A percentile compares a stretch with the other conserved stretches of the same genome.
phyloP scores from a whole-genome alignment of 1,140 invertebrate genomes.

The Idris sp. region DNA sequence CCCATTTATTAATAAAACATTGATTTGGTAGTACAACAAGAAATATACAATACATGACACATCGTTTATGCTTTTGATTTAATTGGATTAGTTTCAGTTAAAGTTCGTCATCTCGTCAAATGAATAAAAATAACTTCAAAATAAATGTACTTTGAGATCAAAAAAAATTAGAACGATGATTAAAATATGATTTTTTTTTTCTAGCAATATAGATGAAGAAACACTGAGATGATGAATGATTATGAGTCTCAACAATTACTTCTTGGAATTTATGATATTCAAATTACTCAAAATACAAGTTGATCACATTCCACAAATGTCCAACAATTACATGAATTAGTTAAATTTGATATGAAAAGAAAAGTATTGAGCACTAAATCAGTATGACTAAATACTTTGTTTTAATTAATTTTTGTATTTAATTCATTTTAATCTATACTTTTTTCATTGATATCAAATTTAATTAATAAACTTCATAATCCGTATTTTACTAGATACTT shows the following conservation, averaged over 20 bases:
- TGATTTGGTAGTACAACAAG: too few relatives aligned
- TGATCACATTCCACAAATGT: slow-evolving; percentile 37
- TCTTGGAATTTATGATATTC: slow-evolving; percentile 3
- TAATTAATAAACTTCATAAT: too few relatives aligned
- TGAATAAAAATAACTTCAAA: slow-evolving; percentile 36
- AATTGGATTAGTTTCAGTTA: slow-evolving; percentile 5
- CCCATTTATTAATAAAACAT: not conserved
- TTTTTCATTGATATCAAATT: too few relatives aligned
- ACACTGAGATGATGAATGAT: slow-evolving; percentile 27
- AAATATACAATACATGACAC: too few relatives aligned
- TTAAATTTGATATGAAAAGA: too few relatives aligned
- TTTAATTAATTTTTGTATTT: too few relatives aligned
- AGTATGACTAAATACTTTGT: too few relatives aligned
- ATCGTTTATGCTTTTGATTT: not conserved
- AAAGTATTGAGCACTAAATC: too few relatives aligned
- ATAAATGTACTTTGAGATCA: slow-evolving; percentile 24
- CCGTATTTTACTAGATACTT: too few relatives aligned
- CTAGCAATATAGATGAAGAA: slow-evolving; percentile 15
- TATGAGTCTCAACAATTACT: slow-evolving; percentile 15
- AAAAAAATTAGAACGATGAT: slow-evolving; percentile 11
- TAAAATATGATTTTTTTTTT: slow-evolving; percentile 4
- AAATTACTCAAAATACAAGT: slow-evolving; percentile 29
- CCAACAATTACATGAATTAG: slow-evolving; percentile 13
- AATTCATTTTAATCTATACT: too few relatives aligned
- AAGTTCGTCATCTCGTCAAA: slow-evolving; percentile 29